Base-by-base conservation (phyloP, 2,888 invertebrate genomes). In the Sericinus montela region DNA sequence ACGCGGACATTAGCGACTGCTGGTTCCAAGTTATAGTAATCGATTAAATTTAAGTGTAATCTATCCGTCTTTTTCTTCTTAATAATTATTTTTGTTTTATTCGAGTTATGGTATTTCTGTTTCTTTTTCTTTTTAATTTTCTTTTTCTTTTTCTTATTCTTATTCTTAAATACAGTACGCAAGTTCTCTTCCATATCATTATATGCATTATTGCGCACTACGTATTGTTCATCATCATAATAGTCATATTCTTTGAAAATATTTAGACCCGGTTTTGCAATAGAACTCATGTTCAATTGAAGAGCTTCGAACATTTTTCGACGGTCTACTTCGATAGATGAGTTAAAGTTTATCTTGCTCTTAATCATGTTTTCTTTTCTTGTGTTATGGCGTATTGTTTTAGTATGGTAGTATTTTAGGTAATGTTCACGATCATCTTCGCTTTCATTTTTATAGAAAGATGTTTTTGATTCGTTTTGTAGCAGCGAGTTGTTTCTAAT, bases 21-120 rank as follows among this genome's bases (percentile, higher is more conserved):
- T 11, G 85, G 78, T 47, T 72, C 62, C 46, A 83, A 57, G 60
- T 75, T 80, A 54, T 69, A 79, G 58, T 82, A 80, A 49, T 76
- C 75, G 13, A 54, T 45, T 36, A 52, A 37, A 19, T 44, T 38
- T 23, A 28, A 59, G 51, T 7, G 62, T 19, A 51, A 62, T 55
- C 37, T 53, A 55, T n/a, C 51, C 48, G 25, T 59, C 51, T 41
- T 51, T 62, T 54, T 58, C 38, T 39, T 52, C 41, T 11, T 19
- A 19, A n/a, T n/a, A n/a, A 3, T 53, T 42, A 16, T 50, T 58
- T 10, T 35, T 13, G 30, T 16, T 23, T 14, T 10, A 16, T n/a
- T 29, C 11, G 23, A 35, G 19, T 4, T 25, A 6, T 19, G 10
- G 16, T 43, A 14, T 3, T 30, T n/a, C n/a, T n/a, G n/a, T n/a